Conservation (phyloP, 64 coral and sea anemone species). For the Cladopsammia gracilis region DNA sequence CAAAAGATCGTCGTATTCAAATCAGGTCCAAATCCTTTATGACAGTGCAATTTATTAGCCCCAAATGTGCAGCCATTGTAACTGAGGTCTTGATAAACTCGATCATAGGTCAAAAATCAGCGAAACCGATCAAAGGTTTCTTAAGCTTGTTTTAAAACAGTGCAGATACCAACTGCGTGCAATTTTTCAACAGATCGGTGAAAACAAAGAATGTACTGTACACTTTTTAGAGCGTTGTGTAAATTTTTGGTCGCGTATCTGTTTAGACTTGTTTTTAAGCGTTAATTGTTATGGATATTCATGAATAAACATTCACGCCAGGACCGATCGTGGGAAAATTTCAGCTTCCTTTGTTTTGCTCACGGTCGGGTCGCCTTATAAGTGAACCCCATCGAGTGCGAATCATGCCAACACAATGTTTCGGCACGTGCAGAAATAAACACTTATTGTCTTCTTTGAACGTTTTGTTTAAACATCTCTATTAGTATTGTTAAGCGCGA, state of each 20-base stretch:
- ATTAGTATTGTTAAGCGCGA: constrained; percentile 62
- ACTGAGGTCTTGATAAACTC: too few species aligned
- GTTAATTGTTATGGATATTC: constrained; percentile 17
- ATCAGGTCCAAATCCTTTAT: background rate
- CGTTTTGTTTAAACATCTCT: constrained; percentile 60
- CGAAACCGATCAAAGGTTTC: background rate
- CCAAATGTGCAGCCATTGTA: background rate
- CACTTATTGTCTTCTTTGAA: constrained; percentile 61
- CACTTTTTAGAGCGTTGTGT: background rate
- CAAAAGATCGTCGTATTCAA: background rate
- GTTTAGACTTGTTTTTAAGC: constrained; percentile 43
- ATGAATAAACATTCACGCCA: constrained; percentile 43
- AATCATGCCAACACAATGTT: constrained; percentile 66
- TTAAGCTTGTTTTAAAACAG: background rate
- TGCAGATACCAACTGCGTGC: background rate
- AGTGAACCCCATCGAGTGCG: constrained; percentile 35
- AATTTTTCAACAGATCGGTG: background rate
- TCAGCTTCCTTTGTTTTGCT: constrained; percentile 57
- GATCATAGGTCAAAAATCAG: too few species aligned
- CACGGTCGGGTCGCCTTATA: constrained; percentile 20
- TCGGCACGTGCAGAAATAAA: constrained; percentile 76
- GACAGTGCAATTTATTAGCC: background rate
- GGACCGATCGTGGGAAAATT: constrained; percentile 75
- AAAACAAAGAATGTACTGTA: background rate
- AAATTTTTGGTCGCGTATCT: background rate